Evolutionary conservation across 1,140 invertebrate species (phyloP), one percentile per base, ranked within the genome.

Genomic region (Piezodorus guildinii): DNA sequence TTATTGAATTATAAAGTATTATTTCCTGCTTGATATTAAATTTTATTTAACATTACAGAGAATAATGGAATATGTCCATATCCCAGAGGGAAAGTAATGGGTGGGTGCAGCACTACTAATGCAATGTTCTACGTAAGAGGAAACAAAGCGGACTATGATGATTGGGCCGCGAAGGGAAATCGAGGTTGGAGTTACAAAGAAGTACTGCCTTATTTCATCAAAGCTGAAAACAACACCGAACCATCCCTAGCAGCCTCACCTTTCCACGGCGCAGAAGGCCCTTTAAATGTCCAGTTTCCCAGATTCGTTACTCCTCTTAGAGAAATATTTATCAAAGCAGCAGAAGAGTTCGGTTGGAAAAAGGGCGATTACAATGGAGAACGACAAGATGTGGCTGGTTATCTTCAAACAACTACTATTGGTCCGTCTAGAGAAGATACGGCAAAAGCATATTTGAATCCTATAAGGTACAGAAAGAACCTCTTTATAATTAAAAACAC

Each of bases 41-140:
- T 17, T 17, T 49, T 49, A 21, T 49, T 49, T 49, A 49, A 5
- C 8, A 10, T 17, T 49, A n/a, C 46, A 19, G 46, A 39, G 3
- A 39, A 12, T 39, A 10, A 49, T 19, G 46, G 46, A 19, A 21
- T 49, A 19, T 49, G 46, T n/a, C 46, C n/a, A n/a, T 49, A 49
- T n/a, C 46, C 46, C 12, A 49, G 46, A 62, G 90, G 90, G 25
- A 89, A 87, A 72, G 89, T 93, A 6, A 77, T 92, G n/a, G 94
- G 94, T 15, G 94, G 94, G 16, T 89, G 88, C 30, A 94, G 90
- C 54, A 91, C 94, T 0, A 79, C 97, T 0, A 98, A 98, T 74
- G 91, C 91, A 1, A 94, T 96, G 91, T 82, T 96, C 8, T 97
- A 97, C 74, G 86, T 95, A 0, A 81, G 95, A 51, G 95, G 94